Evolutionary conservation across 2,888 invertebrate genomes (phyloP).

Genomic region (Ashinkailepas kermadecensis): DNA sequence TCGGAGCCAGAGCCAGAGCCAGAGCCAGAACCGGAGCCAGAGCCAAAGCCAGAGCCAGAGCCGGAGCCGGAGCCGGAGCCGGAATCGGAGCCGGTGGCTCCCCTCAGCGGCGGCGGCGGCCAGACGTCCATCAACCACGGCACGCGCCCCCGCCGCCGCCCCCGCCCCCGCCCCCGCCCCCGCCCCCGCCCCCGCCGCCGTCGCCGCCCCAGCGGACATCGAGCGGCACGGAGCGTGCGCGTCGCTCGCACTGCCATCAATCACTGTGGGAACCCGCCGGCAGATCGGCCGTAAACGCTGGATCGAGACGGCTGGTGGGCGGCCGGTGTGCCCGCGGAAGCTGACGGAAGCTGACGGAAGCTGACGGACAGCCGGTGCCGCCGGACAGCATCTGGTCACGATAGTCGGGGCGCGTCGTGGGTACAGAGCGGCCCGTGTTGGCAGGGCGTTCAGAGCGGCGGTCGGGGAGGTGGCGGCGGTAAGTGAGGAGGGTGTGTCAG

Average conservation of each 20-base stretch:
- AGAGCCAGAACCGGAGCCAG: no score
- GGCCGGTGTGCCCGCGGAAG: neutral
- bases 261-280: neutral
- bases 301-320: neutral
- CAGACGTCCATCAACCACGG: no score
- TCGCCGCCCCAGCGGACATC: neutral
- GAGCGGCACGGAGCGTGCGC: no score
- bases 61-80: no score
- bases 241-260: neutral
- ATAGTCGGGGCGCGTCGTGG: neutral
- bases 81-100: no score
- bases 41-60: no score
- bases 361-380: neutral
- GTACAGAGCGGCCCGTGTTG: neutral
- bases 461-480: neutral
- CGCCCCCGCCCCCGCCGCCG: neutral
- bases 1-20: no score
- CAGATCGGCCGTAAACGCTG: neutral
- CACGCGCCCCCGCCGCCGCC: neutral
- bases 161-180: no score
- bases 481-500: no score
- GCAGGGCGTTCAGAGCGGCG: neutral
- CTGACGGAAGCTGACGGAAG: neutral
- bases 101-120: no score
- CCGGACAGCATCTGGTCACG: neutral